Evolutionary conservation across 2,888 invertebrate genomes (phyloP), one percentile per base, ranked within the genome.

Genomic region (Euproctis similis): DNA sequence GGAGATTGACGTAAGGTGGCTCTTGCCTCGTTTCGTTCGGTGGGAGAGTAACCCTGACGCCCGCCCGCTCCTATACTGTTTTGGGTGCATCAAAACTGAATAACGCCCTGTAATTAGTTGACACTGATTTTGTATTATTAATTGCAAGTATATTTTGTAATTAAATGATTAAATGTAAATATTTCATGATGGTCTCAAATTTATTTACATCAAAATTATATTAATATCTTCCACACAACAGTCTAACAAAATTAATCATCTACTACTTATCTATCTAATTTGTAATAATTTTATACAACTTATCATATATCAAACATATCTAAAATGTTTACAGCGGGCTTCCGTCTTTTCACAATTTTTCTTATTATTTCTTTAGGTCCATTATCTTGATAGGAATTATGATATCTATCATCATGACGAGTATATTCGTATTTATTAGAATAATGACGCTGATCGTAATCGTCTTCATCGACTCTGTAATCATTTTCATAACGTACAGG

Each of bases 281-380:
- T 73, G 71, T 75, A 62, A 61, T 53, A 34, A 46, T 28, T 51
- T 39, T 34, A 39, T 36, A 42, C 41, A 49, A 46, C 43, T 59
- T 73, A 82, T n/a, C n/a, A n/a, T 56, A 82, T 78, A 55, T 82
- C 82, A 42, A 82, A 72, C 39, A 82, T 75, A 42, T 82, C 82
- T 64, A 82, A 52, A 33, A 82, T 46, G 41, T 78, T 82, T 29
- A 82, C 64, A 11, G 64, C 53, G 6, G 81, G 77, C 36, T 68
- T 74, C 53, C 63, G 63, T 54, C 80, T 81, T 43, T 74, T 76
- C 0, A 82, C 60, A 24, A 82, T 58, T 61, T 81, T 82, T 24
- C 70, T 56, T 3, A 82, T 55, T 2, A 80, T 54, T 59, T 80
- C 76, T 37, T 67, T 74, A 0, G 40, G 65, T 4, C 37, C 55